phyloP scores from a whole-genome alignment of 2,113 vertebrate genomes.

The Furnarius figulus region DNA sequence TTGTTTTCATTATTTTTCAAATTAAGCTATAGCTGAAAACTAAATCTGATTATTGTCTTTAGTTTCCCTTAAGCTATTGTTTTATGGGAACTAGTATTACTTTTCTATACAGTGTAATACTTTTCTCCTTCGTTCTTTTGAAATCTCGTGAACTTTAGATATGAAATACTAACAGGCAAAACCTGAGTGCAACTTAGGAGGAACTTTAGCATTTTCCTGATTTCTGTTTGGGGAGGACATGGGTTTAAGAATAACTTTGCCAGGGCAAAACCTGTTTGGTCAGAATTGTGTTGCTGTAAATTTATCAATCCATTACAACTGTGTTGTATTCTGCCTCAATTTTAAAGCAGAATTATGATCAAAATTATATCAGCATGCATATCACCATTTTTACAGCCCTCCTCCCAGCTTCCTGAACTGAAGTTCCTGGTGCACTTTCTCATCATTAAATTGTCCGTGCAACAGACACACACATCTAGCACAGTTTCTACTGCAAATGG shows the following conservation, averaged over 20 bases:
- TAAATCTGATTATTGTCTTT: conserved; percentile 36
- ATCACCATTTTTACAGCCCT: neutral
- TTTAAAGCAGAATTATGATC: neutral
- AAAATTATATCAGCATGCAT: neutral
- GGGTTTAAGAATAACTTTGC: neutral
- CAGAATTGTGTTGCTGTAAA: neutral
- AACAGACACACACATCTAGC: neutral
- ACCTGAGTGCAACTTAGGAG: neutral
- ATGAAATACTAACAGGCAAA: conserved; percentile 45
- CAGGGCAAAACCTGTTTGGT: neutral
- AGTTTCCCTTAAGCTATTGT: conserved; percentile 30
- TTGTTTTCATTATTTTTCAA: conserved; percentile 70
- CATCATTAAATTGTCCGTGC: neutral
- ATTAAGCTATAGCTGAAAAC: conserved; percentile 48
- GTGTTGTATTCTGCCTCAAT: neutral
- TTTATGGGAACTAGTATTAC: conserved; percentile 29
- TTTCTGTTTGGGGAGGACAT: neutral
- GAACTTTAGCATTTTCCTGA: conserved; percentile 10
- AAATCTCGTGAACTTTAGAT: conserved; percentile 56
- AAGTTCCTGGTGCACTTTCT: neutral
- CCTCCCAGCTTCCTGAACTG: neutral
- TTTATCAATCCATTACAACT: neutral
- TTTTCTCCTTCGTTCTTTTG: neutral
- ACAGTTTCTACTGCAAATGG: neutral
- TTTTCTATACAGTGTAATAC: neutral